Evolutionary conservation across 2,113 vertebrate species (phyloP).

Genomic region (Rhea americana): DNA sequence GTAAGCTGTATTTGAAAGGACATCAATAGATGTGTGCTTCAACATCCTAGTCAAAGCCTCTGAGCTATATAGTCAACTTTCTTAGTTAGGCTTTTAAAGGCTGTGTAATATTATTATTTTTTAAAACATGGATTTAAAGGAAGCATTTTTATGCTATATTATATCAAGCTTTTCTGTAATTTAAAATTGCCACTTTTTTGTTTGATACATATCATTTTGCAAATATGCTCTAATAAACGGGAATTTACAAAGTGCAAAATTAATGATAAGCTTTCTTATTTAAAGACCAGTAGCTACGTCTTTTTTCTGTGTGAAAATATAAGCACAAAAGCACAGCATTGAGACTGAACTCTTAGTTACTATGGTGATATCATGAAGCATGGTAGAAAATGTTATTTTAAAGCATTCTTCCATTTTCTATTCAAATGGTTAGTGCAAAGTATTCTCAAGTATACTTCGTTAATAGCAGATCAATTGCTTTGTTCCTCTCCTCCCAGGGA

Average conservation of each 20-base stretch:
- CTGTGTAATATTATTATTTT: not conserved
- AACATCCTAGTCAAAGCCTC: not conserved
- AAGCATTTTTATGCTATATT: not conserved
- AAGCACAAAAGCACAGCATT: slow-evolving; percentile 4
- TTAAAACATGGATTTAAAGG: not conserved
- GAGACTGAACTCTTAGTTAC: slow-evolving; percentile 29
- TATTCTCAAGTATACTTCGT: slow-evolving; percentile 36
- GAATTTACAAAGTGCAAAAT: slow-evolving; percentile 1
- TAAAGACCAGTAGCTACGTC: not conserved
- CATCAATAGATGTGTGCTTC: not conserved
- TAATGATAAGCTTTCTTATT: slow-evolving; percentile 3
- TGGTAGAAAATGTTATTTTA: slow-evolving; percentile 26
- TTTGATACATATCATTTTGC: not conserved
- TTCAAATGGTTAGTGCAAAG: slow-evolving; percentile 22
- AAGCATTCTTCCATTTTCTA: slow-evolving; percentile 35
- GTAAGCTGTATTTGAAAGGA: not conserved
- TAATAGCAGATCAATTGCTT: slow-evolving; percentile 53
- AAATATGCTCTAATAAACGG: not conserved
- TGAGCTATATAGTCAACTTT: not conserved
- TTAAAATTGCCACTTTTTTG: not conserved
- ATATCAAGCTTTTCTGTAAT: not conserved
- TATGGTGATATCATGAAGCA: slow-evolving; percentile 50
- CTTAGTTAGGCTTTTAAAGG: not conserved
- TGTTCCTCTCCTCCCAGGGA: slow-evolving; percentile 32
- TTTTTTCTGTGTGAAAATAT: slow-evolving; percentile 36